These are phyloP conservation scores for Sebastes ruberrimus DNA, from an alignment of 2,797 vertebrate species.

Conservation along the genomic window DNA sequence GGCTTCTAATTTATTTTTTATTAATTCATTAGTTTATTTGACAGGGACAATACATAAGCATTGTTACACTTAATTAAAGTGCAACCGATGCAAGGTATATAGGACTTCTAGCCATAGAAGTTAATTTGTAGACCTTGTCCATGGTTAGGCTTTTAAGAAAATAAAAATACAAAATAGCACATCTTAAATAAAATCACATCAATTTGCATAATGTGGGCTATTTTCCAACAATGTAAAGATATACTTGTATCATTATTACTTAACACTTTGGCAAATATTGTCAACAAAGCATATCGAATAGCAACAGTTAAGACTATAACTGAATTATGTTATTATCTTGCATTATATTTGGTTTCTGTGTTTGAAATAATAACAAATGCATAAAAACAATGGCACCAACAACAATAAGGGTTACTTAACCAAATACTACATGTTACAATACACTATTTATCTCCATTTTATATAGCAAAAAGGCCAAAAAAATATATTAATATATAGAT, in stretches of 20 bases:
- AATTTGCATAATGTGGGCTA: background rate
- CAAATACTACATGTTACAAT: background rate
- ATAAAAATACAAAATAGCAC: no score
- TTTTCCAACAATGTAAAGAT: background rate
- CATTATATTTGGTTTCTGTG: background rate
- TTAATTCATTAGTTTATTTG: no score
- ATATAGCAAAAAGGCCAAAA: background rate
- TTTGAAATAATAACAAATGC: background rate
- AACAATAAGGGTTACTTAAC: background rate
- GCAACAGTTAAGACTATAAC: background rate
- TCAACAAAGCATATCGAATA: no score
- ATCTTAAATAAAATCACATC: no score
- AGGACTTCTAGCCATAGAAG: no score
- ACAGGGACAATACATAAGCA: no score
- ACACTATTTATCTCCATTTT: background rate
- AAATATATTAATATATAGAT: background rate
- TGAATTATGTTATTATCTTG: background rate
- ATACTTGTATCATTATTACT: no score
- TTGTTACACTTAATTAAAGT: no score
- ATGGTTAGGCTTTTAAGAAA: no score
- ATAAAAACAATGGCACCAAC: background rate
- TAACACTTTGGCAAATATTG: no score
- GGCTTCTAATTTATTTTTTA: background rate
- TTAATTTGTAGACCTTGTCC: fast-evolving
- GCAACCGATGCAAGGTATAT: no score